Percentiles rank a stretch among this genome's conserved stretches.
Evolutionary conservation across 2,113 vertebrate species (phyloP).

Genomic region (Ictalurus furcatus): DNA sequence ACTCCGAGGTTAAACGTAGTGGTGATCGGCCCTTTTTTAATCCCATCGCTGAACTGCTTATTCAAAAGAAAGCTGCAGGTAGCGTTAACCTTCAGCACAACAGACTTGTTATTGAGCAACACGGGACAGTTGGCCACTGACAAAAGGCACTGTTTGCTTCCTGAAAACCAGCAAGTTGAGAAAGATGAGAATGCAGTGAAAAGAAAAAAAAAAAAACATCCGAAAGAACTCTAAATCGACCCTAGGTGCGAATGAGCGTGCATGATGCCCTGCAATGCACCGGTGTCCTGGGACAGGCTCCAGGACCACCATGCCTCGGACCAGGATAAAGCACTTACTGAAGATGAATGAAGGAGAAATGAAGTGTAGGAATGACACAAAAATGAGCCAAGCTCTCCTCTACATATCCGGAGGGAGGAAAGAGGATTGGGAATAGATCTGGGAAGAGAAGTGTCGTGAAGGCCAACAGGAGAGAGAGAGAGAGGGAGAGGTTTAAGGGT

Average conservation of each 20-base stretch:
- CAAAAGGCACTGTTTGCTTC: constrained; percentile 20
- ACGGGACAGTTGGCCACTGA: constrained; percentile 41
- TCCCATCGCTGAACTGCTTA: constrained; percentile 37
- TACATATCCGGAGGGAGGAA: background rate
- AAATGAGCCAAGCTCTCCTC: background rate
- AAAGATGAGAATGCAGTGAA: constrained; percentile 18
- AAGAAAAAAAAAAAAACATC: background rate
- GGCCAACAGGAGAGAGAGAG: background rate
- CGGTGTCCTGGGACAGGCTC: background rate
- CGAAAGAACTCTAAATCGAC: background rate
- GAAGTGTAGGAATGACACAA: constrained; percentile 41
- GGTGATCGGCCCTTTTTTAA: constrained; percentile 32
- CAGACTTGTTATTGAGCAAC: constrained; percentile 42
- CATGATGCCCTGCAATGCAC: background rate
- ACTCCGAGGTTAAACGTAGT: constrained; percentile 42
- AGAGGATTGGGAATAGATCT: background rate
- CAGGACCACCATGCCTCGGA: background rate
- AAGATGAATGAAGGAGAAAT: constrained; percentile 16
- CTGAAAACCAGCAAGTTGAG: constrained; percentile 29
- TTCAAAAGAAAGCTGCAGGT: constrained; percentile 32
- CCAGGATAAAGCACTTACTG: background rate
- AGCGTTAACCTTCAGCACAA: constrained; percentile 41
- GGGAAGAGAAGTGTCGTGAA: constrained; percentile 18
- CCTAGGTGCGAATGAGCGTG: constrained; percentile 32
- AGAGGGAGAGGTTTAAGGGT: background rate